Base-by-base conservation (phyloP, 2,113 vertebrate genomes). In the Dipodomys spectabilis region DNA sequence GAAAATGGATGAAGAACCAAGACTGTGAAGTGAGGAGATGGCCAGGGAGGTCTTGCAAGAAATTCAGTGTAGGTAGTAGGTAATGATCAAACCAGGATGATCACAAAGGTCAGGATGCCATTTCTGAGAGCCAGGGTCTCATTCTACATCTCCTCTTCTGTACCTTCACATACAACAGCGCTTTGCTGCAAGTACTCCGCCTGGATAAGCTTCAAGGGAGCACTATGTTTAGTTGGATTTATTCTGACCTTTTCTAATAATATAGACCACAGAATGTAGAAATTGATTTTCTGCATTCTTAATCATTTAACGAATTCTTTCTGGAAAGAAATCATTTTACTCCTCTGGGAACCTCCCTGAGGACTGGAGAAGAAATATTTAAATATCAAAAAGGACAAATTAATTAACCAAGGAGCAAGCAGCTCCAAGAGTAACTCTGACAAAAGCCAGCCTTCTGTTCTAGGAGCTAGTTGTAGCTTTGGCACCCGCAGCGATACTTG, bases 261-360 rank as follows among this genome's bases (percentile, higher is more conserved):
- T 23, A 90, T 7, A 74, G 57, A 65, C 1, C 10, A 82, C 28
- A 87, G 74, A 20, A 57, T 39, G 79, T 75, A 83, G 13, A 77
- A 73, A n/a, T 89, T 82, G 20, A 81, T 69, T 85, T 78, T 82
- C 5, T 78, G 85, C 64, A 7, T 80, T 72, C 32, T 87, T 84
- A 64, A 77, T 18, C 44, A 35, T 73, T 60, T 22, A 81, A 72
- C 18, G 35, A 6, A 32, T 77, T 90, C 30, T 68, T 84, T 69
- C n/a, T 69, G 12, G 65, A 94, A 95, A 94, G 7, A 69, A 39
- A 22, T 44, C 28, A 16, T 13, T 86, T 81, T 83, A 72, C 12
- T 73, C 7, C 49, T 89, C 27, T 44, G 67, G 49, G 53, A 20
- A 71, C 0, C 9, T 45, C 44, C 75, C 20, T 81, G 64, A 20